Conservation (phyloP, 2,113 vertebrate genomes). For the Cathartes aura region DNA sequence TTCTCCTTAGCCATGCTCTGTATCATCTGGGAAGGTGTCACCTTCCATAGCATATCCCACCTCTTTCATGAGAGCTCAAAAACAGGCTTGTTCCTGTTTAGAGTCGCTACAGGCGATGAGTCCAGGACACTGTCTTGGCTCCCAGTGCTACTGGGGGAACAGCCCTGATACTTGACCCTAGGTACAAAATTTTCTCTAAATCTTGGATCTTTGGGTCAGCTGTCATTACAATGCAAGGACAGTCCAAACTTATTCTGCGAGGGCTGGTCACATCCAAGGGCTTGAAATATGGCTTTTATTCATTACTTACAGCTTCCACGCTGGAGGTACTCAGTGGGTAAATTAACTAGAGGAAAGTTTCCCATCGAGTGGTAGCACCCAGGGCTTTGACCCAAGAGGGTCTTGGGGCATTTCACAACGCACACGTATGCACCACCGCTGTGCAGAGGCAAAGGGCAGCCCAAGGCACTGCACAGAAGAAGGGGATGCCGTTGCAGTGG, state of each 20-base stretch:
- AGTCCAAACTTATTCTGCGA: neutral
- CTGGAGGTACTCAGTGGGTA: neutral
- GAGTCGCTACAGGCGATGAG: fast-evolving
- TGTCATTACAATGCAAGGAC: neutral
- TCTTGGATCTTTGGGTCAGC: neutral
- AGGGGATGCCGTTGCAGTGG: neutral
- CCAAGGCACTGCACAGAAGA: neutral
- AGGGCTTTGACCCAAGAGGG: neutral
- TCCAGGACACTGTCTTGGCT: neutral
- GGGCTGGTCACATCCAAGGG: neutral
- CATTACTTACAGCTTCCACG: neutral
- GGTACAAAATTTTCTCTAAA: neutral
- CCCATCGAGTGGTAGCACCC: neutral
- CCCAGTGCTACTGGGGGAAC: neutral
- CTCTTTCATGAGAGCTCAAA: neutral
- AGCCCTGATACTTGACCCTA: neutral
- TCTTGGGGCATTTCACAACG: neutral
- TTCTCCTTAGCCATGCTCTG: neutral
- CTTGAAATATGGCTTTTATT: neutral
- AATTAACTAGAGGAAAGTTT: neutral
- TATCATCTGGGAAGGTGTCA: neutral
- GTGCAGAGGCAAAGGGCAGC: neutral
- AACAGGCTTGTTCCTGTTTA: neutral
- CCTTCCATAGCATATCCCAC: neutral
- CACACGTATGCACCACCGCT: fast-evolving